Base-by-base conservation (phyloP, 2,888 invertebrate genomes). In the Desoria tigrina region DNA sequence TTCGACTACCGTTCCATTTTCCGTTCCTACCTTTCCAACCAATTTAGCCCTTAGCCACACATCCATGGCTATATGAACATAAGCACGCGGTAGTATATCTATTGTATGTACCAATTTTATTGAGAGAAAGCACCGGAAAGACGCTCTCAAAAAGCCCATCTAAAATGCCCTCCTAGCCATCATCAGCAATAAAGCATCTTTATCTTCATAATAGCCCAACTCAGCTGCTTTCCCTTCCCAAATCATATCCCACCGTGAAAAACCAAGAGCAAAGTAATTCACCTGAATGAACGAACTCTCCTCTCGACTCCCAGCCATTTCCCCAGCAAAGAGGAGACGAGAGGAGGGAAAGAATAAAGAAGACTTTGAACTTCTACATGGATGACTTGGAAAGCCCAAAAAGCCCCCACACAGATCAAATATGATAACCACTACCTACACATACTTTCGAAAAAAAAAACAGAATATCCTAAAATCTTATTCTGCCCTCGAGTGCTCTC, bases 351-450 rank as follows among this genome's bases (percentile, higher is more conserved):
- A 45, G 21, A 45, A 45, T 18, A 45, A 45, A 45, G 21, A 45
- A 21, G 4, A 18, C 45, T 45, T 45, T 45, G 45, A 45, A 45
- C 45, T 45, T 45, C 21, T 21, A 21, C 45, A 16, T 21, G 45
- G 16, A 6, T 45, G 16, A 45, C 45, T 45, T 45, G 4, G 9
- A 45, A 45, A 45, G 21, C 45, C 45, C 45, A 4, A 3, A 45
- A 45, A 45, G 21, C 45, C 45, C 45, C 21, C 45, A 16, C 16
- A 21, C 16, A 45, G 45, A 45, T 45, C 45, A 45, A 45, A 16
- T 45, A 32, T 32, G 32, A 32, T 32, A 32, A 32, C 32, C 45
- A 45, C 45, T 6, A 45, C n/a, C n/a, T 39, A 16, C 39, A 45
- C 45, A 45, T 45, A 6, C 45, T 18, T 11, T 21, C 16, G 16